Evolutionary conservation across 2,888 invertebrate species (phyloP).

Genomic region (Gastracanthus pulcherrimus): DNA sequence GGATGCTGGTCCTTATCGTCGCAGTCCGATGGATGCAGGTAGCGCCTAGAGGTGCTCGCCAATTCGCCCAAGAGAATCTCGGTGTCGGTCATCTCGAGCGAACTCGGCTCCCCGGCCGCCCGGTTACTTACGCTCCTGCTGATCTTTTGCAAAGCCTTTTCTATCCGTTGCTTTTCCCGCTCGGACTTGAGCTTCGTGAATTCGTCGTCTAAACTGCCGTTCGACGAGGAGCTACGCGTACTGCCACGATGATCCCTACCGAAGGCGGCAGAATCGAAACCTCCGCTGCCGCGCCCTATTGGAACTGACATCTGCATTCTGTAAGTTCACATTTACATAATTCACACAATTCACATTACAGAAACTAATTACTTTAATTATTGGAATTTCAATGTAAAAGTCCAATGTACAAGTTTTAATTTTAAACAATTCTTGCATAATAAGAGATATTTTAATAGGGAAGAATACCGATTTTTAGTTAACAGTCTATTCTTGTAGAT

Average conservation of each 20-base stretch:
- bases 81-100: constrained; percentile 56
- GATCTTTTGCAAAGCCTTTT: constrained; percentile 81
- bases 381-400: too few relatives aligned
- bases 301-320: constrained; percentile 67
- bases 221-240: constrained; percentile 64
- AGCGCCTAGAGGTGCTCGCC: constrained; percentile 64
- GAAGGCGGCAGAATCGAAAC: constrained; percentile 64
- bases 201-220: constrained; percentile 79
- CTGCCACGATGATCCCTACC: constrained; percentile 60
- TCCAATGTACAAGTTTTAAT: too few relatives aligned
- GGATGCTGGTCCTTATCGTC: constrained; percentile 17
- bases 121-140: constrained; percentile 79
- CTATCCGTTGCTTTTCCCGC: constrained; percentile 84
- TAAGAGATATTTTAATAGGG: too few relatives aligned
- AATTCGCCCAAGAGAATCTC: constrained; percentile 69
- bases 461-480: too few relatives aligned
- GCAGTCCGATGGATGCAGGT: constrained; percentile 22
- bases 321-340: constrained; percentile 25
- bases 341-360: neutral
- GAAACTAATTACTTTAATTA: neutral
- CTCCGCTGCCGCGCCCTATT: constrained; percentile 65
- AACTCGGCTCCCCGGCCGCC: constrained; percentile 55
- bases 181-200: constrained; percentile 85
- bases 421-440: too few relatives aligned
- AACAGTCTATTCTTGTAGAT: too few relatives aligned